These are phyloP conservation scores for Lasioglossum lativentre DNA, from an alignment of 2,888 invertebrate genomes.

Conservation along the genomic window DNA sequence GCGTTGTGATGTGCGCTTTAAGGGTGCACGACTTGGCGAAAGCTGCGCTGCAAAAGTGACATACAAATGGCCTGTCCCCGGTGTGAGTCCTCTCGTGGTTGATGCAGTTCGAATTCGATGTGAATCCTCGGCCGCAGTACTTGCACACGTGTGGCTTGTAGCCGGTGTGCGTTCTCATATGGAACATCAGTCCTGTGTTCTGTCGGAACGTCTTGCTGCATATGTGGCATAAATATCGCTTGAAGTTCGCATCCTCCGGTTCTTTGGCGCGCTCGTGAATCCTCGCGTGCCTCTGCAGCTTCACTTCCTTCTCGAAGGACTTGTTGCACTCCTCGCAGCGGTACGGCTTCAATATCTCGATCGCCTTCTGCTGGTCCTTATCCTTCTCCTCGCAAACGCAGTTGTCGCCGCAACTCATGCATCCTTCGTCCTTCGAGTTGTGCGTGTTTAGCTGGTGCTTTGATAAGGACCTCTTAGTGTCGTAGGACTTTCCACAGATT, in stretches of 20 bases:
- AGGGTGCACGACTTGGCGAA: constrained; percentile 82
- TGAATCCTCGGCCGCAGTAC: constrained; percentile 80
- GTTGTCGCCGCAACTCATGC: constrained; percentile 52
- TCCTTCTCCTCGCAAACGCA: constrained; percentile 64
- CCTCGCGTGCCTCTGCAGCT: constrained; percentile 75
- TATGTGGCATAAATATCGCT: constrained; percentile 80
- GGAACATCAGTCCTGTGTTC: constrained; percentile 81
- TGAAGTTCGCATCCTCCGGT: constrained; percentile 77
- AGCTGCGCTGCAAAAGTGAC: constrained; percentile 81
- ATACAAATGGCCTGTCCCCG: constrained; percentile 80
- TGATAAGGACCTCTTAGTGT: constrained; percentile 75
- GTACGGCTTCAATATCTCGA: constrained; percentile 67
- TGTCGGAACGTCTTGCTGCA: constrained; percentile 81
- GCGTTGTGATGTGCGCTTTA: constrained; percentile 81
- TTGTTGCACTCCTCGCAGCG: constrained; percentile 76
- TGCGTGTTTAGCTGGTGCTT: constrained; percentile 76
- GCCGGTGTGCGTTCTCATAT: constrained; percentile 81
- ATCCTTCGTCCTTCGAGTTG: constrained; percentile 47
- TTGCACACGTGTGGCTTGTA: constrained; percentile 81
- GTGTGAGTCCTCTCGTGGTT: constrained; percentile 82
- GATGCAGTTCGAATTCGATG: constrained; percentile 81
- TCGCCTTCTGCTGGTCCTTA: constrained; percentile 51
- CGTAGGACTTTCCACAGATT: constrained; percentile 77
- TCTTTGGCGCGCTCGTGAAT: constrained; percentile 76
- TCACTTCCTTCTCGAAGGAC: constrained; percentile 76